A percentile compares a stretch with the other conserved stretches of the same genome.
Evolutionary conservation across 2,888 invertebrate genomes (phyloP).

Genomic region (Antheraea assamensis): DNA sequence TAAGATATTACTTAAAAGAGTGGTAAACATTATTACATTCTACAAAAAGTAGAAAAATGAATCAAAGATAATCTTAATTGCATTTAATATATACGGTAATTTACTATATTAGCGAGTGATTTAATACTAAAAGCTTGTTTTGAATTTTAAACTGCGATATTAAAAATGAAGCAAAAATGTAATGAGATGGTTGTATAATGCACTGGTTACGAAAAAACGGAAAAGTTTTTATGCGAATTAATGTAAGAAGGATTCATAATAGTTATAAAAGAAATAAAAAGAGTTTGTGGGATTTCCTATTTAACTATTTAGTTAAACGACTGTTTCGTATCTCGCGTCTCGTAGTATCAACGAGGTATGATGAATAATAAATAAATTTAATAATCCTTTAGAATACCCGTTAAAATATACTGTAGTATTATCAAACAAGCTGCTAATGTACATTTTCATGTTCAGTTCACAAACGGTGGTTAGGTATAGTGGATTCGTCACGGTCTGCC

Average conservation of each 20-base stretch:
- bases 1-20: not conserved
- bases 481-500: slow-evolving; percentile 65
- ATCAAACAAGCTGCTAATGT: slow-evolving; percentile 54
- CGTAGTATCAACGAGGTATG: not conserved
- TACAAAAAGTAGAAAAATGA: not conserved
- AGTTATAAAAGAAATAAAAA: not conserved
- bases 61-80: too few relatives aligned
- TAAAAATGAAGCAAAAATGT: not conserved
- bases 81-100: too few relatives aligned
- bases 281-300: too few relatives aligned
- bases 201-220: not conserved
- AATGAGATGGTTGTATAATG: not conserved
- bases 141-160: not conserved
- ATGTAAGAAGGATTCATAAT: not conserved
- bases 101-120: not conserved
- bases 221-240: not conserved
- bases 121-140: not conserved
- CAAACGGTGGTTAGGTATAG: slow-evolving; percentile 50
- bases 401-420: slow-evolving; percentile 35
- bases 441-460: slow-evolving; percentile 55
- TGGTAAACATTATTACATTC: too few relatives aligned
- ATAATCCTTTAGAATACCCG: not conserved
- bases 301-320: not conserved
- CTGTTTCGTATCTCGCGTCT: not conserved
- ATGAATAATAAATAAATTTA: not conserved